A percentile compares a stretch with the other conserved stretches of the same genome.
Evolutionary conservation across 1,140 invertebrate species (phyloP).

Genomic region (Meloidogyne hapla): DNA sequence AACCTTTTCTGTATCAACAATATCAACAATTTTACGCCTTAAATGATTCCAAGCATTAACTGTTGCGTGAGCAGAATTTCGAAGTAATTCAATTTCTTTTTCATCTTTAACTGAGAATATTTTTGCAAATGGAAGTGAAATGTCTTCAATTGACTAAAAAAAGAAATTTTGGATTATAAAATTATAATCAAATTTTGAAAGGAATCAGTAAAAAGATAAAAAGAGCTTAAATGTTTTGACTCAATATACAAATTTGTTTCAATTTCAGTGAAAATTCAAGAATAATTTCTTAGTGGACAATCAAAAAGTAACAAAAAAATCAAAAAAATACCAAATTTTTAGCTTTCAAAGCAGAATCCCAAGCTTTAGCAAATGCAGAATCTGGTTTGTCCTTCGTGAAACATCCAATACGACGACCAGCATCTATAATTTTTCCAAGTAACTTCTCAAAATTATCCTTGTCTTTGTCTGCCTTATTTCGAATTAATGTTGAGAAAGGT

Average conservation of each 20-base stretch:
- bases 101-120: constrained; percentile 94
- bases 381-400: constrained; percentile 91
- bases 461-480: constrained; percentile 91
- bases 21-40: constrained; percentile 95
- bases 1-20: constrained; percentile 90
- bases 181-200: too few relatives aligned
- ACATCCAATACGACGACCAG: constrained; percentile 83
- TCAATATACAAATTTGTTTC: too few relatives aligned
- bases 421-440: constrained; percentile 79
- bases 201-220: too few relatives aligned
- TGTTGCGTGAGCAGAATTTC: constrained; percentile 87
- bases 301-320: constrained; percentile 67
- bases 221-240: too few relatives aligned
- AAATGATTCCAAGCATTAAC: constrained; percentile 92
- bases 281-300: constrained; percentile 31
- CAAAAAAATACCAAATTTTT: constrained; percentile 73
- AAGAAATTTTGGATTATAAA: neutral
- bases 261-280: neutral
- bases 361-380: constrained; percentile 86
- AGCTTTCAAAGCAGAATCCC: constrained; percentile 77
- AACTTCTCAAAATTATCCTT: constrained; percentile 87
- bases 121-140: constrained; percentile 79
- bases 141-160: constrained; percentile 69
- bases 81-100: constrained; percentile 82
- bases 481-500: constrained; percentile 79